Base-by-base conservation (phyloP, 1,140 invertebrate species). In the Tenebrio molitor region DNA sequence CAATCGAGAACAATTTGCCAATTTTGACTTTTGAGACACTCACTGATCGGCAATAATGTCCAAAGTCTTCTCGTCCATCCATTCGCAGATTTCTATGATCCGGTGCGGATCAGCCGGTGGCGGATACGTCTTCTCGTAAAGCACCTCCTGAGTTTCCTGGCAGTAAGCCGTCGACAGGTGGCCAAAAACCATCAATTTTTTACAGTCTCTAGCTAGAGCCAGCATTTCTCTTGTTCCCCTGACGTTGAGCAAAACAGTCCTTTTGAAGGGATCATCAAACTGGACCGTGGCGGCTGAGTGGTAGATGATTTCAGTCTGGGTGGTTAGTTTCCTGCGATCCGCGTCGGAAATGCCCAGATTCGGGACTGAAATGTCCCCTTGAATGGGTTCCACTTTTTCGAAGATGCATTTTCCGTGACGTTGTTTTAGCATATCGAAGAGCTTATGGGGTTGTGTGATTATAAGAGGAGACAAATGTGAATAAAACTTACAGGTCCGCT, bases 271-370 rank as follows among this genome's bases (percentile, higher is more conserved):
- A 75, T 93, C 92, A 71, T 94, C 92, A 73, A 95, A 94, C 80
- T 89, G 89, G 68, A 94, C 93, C 39, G 96, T 97, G 0, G 97
- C 97, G 0, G 97, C 97, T 21, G 89, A 93, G 79, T 98, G 96
- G 79, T 95, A 95, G 0, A 98, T 91, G 50, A 97, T 89, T 33
- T 91, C 86, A 0, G 97, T 88, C 72, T 91, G 89, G 2, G 93
- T 86, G 16, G 85, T 85, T 0, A 98, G 81, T 12, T 87, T 84
- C 67, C 90, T 80, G 46, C 89, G 84, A 82, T 97, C 92, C n/a
- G 87, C 81, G 0, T 87, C 80, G 5, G 87, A 90, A 1, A 99
- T 84, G 1, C 93, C 96, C 17, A 99, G 84, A 16, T 90, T 90
- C 0, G 88, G 86, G 25, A 87, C 77, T 3, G 88, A 83, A 0